Base-by-base conservation (phyloP, 53 echinoderm and acorn worm species). In the Hippasteria phrygiana region DNA sequence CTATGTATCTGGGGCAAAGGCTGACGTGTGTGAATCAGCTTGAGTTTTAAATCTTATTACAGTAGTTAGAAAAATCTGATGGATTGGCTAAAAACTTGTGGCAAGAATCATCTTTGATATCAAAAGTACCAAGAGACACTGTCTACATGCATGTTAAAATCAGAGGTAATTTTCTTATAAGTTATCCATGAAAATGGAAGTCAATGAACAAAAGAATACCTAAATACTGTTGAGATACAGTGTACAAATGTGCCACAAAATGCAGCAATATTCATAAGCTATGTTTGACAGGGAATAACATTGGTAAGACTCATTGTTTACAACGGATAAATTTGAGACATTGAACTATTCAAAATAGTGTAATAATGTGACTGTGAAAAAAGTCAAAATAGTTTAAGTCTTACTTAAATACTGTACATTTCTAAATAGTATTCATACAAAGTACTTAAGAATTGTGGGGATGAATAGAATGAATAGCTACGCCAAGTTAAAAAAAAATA, bases 331-430 rank as follows among this genome's bases (percentile, higher is more conserved):
- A 32, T 1, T 62, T 42, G 10, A 20, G 16, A 81, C n/a, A 80
- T 3, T 62, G 80, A 80, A 81, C 37, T 29, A 64, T 65, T 64
- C 55, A 59, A 59, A 7, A 59, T n/a, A n/a, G n/a, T n/a, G n/a
- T n/a, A n/a, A n/a, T n/a, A n/a, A n/a, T n/a, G n/a, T n/a, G n/a
- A n/a, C n/a, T n/a, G n/a, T n/a, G n/a, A n/a, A n/a, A n/a, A n/a
- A n/a, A n/a, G n/a, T n/a, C n/a, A n/a, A n/a, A n/a, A n/a, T n/a
- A n/a, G n/a, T n/a, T n/a, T n/a, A n/a, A n/a, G n/a, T n/a, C n/a
- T n/a, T n/a, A n/a, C n/a, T n/a, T n/a, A n/a, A n/a, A n/a, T 65
- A 62, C 63, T 80, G 62, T 80, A 80, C 80, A 80, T 80, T n/a
- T 81, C 62, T 18, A 43, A 26, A 62, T 45, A 31, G 63, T 3